Evolutionary conservation across 1,140 invertebrate species (phyloP), one percentile per base, ranked within the genome.

Genomic region (Pseudobourletiella spinata): DNA sequence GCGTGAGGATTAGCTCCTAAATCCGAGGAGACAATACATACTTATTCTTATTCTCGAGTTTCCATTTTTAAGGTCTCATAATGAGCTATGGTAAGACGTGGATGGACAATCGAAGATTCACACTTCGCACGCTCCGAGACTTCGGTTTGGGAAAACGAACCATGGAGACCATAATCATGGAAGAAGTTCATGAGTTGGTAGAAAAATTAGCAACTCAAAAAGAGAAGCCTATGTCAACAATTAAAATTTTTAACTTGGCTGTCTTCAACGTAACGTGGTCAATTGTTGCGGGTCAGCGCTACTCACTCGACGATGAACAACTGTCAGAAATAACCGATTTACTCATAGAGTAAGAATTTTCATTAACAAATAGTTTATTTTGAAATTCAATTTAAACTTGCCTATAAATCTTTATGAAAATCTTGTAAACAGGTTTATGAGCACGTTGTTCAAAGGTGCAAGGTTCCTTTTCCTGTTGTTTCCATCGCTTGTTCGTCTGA

Each of bases 211-310:
- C 29, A 16, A 28, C 14, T 4, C 16, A 35, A 28, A 14, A 39
- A 16, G 46, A 6, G 6, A 20, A 55, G n/a, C n/a, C n/a, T n/a
- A n/a, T n/a, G n/a, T 46, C 43, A 6, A 46, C 43, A 20, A 8
- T 8, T 20, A 4, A 4, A 8, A 16, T 68, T 16, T 72, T 70
- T 59, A 64, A 48, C 43, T 55, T 64, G 29, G 52, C 69, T 0
- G 83, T 90, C 29, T 73, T 92, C 16, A 95, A 94, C 68, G 87
- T 87, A 0, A 74, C 94, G 0, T 93, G 90, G 86, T 82, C 79
- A 55, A 88, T 94, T 83, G 82, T 92, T 75, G 87, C 89, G 57
- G 87, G 89, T 1, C 82, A 79, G 68, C 74, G 83, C 68, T 82
- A 76, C 50, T 70, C 70, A 1, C 73, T 76, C 54, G 62, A 72